Evolutionary conservation across 2,797 vertebrate species (phyloP).

Genomic region (Chaenodraco wilsoni): DNA sequence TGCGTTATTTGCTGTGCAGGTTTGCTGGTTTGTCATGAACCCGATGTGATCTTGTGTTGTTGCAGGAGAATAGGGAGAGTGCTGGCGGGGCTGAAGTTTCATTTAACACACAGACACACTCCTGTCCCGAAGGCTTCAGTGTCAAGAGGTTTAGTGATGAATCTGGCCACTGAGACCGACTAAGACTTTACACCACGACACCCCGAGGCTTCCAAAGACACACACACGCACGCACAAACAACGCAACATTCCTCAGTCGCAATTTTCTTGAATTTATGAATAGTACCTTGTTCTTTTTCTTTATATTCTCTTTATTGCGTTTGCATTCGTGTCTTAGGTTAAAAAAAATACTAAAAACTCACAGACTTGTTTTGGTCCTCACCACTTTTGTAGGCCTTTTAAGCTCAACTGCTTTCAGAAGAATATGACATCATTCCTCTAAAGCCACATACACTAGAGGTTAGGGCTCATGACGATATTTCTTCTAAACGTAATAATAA

Average conservation of each 20-base stretch:
- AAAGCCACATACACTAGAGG: neutral
- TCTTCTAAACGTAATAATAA: neutral
- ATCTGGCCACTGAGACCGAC: constrained; percentile 32
- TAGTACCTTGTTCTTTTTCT: too few species aligned
- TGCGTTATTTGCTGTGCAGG: neutral
- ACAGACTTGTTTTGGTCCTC: neutral
- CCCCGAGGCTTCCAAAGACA: constrained; percentile 1
- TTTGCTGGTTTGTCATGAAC: constrained; percentile 2
- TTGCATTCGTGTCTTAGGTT: too few species aligned
- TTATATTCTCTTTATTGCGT: too few species aligned
- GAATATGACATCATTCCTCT: neutral
- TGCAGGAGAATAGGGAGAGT: constrained; percentile 4
- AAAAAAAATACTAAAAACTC: too few species aligned
- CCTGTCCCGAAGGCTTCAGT: constrained; percentile 22
- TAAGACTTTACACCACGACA: constrained; percentile 33
- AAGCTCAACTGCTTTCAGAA: neutral
- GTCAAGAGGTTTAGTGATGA: constrained; percentile 43
- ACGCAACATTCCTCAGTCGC: too few species aligned
- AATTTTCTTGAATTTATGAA: too few species aligned
- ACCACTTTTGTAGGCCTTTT: constrained; percentile 1
- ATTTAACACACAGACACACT: constrained; percentile 37
- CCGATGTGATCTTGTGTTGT: constrained; percentile 9
- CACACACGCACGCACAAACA: too few species aligned
- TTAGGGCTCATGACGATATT: neutral
- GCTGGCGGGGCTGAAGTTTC: constrained; percentile 23